Percentiles rank a stretch among this genome's conserved stretches.
Conservation (phyloP, 2,888 invertebrate genomes). For the Drosophila infuscata region DNA sequence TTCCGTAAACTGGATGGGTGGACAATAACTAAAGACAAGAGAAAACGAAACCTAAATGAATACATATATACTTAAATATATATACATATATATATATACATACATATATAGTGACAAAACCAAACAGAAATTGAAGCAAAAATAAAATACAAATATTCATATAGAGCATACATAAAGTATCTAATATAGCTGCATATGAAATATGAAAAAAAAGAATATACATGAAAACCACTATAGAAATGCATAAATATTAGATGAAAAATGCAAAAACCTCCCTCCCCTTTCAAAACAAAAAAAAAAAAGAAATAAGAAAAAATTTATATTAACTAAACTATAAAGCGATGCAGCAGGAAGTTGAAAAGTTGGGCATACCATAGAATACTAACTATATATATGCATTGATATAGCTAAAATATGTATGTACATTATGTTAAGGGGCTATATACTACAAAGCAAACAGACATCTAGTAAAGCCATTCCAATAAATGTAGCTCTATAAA, state of each 20-base stretch:
- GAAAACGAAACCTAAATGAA: constrained; percentile 42
- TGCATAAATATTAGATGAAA: constrained; percentile 19
- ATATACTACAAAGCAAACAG: constrained; percentile 18
- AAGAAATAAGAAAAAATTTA: not conserved
- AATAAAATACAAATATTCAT: constrained; percentile 46
- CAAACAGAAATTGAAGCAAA: constrained; percentile 25
- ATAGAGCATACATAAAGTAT: constrained; percentile 44
- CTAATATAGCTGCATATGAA: constrained; percentile 41
- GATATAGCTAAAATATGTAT: constrained; percentile 25
- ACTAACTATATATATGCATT: constrained; percentile 24
- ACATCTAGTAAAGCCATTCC: constrained; percentile 24
- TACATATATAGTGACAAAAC: constrained; percentile 16
- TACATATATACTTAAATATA: constrained; percentile 26
- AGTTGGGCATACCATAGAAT: constrained; percentile 22
- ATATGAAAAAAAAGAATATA: constrained; percentile 40
- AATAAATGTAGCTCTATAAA: constrained; percentile 22
- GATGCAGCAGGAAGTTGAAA: constrained; percentile 64
- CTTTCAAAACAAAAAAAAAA: not conserved
- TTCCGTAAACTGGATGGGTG: constrained; percentile 84
- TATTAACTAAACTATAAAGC: constrained; percentile 32
- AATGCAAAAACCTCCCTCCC: not conserved
- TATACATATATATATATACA: constrained; percentile 28
- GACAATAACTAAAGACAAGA: constrained; percentile 84
- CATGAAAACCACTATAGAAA: constrained; percentile 19
- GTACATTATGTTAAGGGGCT: constrained; percentile 31